Evolutionary conservation across 2,888 invertebrate genomes (phyloP).

Genomic region (Dexiosoma caninum): DNA sequence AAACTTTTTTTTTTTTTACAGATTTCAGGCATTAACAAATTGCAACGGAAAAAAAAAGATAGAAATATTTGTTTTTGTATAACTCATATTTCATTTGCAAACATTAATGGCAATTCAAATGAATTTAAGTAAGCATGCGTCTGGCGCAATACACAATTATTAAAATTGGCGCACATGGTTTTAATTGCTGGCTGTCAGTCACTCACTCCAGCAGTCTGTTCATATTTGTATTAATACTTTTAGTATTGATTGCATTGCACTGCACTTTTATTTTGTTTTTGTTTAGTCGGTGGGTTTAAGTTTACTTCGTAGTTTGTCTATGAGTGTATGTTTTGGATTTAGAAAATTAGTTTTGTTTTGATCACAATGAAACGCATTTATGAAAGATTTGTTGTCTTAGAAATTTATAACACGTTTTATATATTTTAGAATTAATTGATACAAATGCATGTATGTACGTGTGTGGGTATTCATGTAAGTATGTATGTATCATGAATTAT

Average conservation of each 20-base stretch:
- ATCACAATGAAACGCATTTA: constrained; percentile 9
- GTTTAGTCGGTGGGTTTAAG: neutral
- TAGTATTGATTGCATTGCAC: neutral
- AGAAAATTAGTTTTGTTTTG: constrained; percentile 27
- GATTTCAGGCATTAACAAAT: constrained; percentile 23
- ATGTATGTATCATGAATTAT: too few species aligned
- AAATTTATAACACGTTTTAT: constrained; percentile 43
- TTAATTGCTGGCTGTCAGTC: constrained; percentile 22
- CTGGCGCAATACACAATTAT: constrained; percentile 20
- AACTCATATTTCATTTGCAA: constrained; percentile 14
- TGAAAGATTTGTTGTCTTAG: constrained; percentile 11
- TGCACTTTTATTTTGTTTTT: too few species aligned
- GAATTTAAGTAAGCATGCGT: constrained; percentile 14
- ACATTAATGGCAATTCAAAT: neutral
- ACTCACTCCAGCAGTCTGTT: neutral
- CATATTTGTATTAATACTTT: neutral
- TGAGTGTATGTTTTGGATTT: constrained; percentile 32
- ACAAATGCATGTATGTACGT: too few species aligned
- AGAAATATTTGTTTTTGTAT: too few species aligned
- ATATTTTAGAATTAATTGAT: constrained; percentile 23
- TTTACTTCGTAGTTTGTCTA: neutral
- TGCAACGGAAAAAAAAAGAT: neutral
- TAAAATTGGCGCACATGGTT: constrained; percentile 53
- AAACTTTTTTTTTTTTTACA: neutral
- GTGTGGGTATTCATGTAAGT: too few species aligned